Base-by-base conservation (phyloP, 2,797 vertebrate genomes). In the Chelmon rostratus region DNA sequence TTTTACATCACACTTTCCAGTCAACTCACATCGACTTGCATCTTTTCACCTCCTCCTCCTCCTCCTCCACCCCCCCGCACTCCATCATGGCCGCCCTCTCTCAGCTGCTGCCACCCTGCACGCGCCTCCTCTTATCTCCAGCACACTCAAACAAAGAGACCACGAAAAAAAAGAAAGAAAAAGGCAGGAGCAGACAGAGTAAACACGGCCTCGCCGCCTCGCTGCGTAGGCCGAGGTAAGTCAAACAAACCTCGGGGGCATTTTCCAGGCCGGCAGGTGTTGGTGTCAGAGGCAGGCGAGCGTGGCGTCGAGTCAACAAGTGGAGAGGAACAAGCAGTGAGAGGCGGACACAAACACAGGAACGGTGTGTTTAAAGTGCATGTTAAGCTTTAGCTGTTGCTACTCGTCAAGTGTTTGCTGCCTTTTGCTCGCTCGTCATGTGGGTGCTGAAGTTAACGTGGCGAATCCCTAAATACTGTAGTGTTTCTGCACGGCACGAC, bases 241-340 rank as follows among this genome's bases (percentile, higher is more conserved):
- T 69, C 93, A 96, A 94, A 96, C 94, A 96, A 94, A 93, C 93
- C 93, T 89, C 59, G 50, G 95, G 94, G 95, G 93, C 92, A 85
- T 94, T 92, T 94, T 95, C 93, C 83, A 85, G 89, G 91, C 89
- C 50, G 91, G 94, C 96, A 97, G 96, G 96, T 97, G 96, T 88
- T 96, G 92, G 93, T 96, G 94, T 94, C 90, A 78, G 92, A 87
- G 86, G 76, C 86, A 75, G 80, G 75, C n/a, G 81, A 71, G 85
- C 90, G 86, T 94, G 90, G 84, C 82, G 79, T 86, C 79, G 75
- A 86, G 91, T 94, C 91, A 92, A 90, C 89, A 87, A 72, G 83
- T 54, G 70, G 56, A 75, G 68, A 47, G 46, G 49, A 56, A 62
- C 53, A 16, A 68, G 68, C 57, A 6, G 67, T n/a, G 35, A 35